Percentiles rank a stretch among this genome's conserved stretches.
These are phyloP conservation scores for Trinectes maculatus DNA, from an alignment of 2,113 vertebrate genomes.

Conservation along the genomic window DNA sequence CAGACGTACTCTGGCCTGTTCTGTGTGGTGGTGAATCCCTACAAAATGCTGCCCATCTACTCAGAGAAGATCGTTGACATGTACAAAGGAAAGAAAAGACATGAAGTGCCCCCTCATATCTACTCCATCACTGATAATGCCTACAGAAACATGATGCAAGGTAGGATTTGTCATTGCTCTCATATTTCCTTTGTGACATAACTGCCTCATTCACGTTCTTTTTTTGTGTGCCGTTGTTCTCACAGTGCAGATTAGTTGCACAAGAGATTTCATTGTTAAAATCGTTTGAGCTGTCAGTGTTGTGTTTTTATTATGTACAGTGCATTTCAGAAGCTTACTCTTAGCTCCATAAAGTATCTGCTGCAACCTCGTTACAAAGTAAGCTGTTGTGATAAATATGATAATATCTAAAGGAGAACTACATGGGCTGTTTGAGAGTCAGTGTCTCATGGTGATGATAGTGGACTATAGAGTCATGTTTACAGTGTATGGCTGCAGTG, in stretches of 20 bases:
- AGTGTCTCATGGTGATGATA: conserved; percentile 48
- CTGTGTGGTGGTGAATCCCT: conserved; percentile 96
- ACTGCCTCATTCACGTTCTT: too few species aligned
- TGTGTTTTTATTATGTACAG: background rate
- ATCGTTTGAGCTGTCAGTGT: background rate
- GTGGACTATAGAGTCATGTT: conserved; percentile 35
- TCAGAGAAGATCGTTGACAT: conserved; percentile 97
- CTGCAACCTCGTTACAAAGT: background rate
- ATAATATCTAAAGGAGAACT: background rate
- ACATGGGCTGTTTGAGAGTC: conserved; percentile 37
- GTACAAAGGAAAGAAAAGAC: conserved; percentile 98
- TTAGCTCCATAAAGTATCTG: background rate
- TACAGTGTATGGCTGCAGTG: conserved; percentile 64
- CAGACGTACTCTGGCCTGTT: conserved; percentile 98
- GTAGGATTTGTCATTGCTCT: conserved; percentile 67
- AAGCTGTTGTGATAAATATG: background rate
- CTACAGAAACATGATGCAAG: conserved; percentile 99
- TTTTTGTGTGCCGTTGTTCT: too few species aligned
- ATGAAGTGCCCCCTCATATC: conserved; percentile 96
- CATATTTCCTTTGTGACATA: background rate
- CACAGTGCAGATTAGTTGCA: too few species aligned
- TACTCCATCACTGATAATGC: conserved; percentile 94
- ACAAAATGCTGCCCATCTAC: conserved; percentile 96
- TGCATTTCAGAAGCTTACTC: background rate
- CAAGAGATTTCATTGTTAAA: background rate